Conservation (phyloP, 2,113 vertebrate genomes). For the Seriola quinqueradiata region DNA sequence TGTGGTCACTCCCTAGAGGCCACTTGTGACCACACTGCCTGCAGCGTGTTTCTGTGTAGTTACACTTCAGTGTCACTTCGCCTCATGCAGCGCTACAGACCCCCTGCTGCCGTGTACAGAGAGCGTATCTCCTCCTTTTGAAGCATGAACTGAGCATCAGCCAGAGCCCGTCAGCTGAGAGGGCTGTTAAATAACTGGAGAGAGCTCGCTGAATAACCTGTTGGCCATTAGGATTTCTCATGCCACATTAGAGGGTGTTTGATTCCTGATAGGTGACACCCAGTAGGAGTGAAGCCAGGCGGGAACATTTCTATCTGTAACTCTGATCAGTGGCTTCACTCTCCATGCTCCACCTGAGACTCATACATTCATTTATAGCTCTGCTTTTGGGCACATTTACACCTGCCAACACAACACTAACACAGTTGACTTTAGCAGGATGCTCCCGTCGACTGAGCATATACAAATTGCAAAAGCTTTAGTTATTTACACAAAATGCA, state of each 20-base stretch:
- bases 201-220: constrained; percentile 51
- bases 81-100: constrained; percentile 29
- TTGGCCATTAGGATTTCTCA: constrained; percentile 42
- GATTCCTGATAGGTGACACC: constrained; percentile 63
- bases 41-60: constrained; percentile 36
- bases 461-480: constrained; percentile 26
- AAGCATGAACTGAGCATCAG: constrained; percentile 17
- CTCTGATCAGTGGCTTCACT: constrained; percentile 38
- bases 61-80: constrained; percentile 24
- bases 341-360: constrained; percentile 45
- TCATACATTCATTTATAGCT: constrained; percentile 60
- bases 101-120: constrained; percentile 30
- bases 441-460: constrained; percentile 19
- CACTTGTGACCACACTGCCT: background rate
- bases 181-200: constrained; percentile 51
- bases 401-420: constrained; percentile 23
- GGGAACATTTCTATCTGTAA: constrained; percentile 46
- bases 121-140: constrained; percentile 18
- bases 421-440: constrained; percentile 1
- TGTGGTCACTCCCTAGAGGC: constrained; percentile 1
- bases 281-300: constrained; percentile 8
- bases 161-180: constrained; percentile 34
- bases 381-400: constrained; percentile 29
- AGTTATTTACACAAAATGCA: constrained; percentile 12
- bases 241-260: constrained; percentile 60